Percentiles rank a stretch among this genome's conserved stretches.
Conservation (phyloP, 92 coral and sea anemone genomes). For the Phenganax marumi region DNA sequence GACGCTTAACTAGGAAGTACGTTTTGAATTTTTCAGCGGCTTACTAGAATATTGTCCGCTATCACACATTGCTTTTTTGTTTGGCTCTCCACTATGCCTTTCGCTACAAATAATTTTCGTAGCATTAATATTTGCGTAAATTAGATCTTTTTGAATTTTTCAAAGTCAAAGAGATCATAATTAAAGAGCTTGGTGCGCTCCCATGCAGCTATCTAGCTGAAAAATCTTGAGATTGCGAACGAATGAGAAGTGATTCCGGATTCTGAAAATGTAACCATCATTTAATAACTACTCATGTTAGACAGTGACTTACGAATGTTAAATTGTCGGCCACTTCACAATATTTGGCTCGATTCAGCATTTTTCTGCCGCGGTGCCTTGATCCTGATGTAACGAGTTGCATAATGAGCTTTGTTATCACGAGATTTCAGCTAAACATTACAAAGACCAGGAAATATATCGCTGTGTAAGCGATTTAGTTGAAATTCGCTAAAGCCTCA, state of each 20-base stretch:
- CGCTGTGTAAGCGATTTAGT: background rate
- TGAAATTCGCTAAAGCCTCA: background rate
- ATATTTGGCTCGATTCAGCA: background rate
- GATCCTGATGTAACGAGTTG: conserved; percentile 2
- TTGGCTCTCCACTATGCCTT: no score
- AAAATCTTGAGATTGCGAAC: background rate
- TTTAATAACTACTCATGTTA: background rate
- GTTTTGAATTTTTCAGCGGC: no score
- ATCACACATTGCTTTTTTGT: no score
- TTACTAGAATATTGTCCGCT: no score
- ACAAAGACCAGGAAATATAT: conserved; percentile 16
- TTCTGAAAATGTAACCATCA: conserved; percentile 7
- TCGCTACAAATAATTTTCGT: no score
- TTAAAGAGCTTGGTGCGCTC: no score
- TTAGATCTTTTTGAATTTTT: no score
- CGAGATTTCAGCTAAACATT: background rate
- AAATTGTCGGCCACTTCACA: conserved; percentile 4
- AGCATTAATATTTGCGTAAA: no score
- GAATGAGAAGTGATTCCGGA: conserved; percentile 20
- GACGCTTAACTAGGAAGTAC: no score
- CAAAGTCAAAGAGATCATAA: no score
- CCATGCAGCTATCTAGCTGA: no score
- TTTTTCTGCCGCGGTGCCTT: conserved; percentile 12
- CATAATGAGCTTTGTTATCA: conserved; percentile 13
- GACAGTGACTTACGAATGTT: background rate